Base-by-base conservation (phyloP, 2,888 invertebrate genomes). In the Drosophila limbata region DNA sequence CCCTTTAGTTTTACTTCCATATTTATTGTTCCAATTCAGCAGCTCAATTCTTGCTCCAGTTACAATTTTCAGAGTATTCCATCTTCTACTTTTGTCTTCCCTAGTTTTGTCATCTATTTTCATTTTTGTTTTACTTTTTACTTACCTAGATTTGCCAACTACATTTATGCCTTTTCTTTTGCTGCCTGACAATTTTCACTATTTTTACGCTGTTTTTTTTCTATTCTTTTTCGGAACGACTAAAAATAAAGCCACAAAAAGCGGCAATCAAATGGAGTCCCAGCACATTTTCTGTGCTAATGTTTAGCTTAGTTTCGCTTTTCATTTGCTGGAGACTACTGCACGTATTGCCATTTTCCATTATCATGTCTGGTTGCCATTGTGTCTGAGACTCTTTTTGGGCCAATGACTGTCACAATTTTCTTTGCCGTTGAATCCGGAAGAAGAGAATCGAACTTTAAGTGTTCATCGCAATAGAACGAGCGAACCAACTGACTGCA, bases 231-330 rank as follows among this genome's bases (percentile, higher is more conserved):
- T 42, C 10, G 53, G 33, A 56, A 21, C 79, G 73, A 69, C 79
- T 74, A 69, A 85, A 88, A 84, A 88, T 82, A 88, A 74, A 56
- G 53, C 52, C 63, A 71, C 61, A 71, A 73, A 61, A 75, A 67
- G 44, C 62, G 64, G 33, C 59, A 62, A 56, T 51, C 50, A 39
- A 65, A 63, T 60, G 60, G n/a, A 50, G 50, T 37, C 42, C 19
- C 47, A 28, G 33, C 56, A 75, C 35, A 67, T 63, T 73, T 85
- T 59, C 52, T 61, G 68, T 77, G 77, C 69, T 72, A 76, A 79
- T 69, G 63, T 56, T 56, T 74, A 13, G 35, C 28, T 35, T 35
- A 75, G 70, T 84, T 78, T 84, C 88, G 86, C 84, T 84, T 84
- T 84, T 88, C 73, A 73, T 80, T 78, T 68, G 79, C 70, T 69